These are phyloP conservation scores for Cephus nigrinus DNA, from an alignment of 2,888 invertebrate species.

Conservation along the genomic window DNA sequence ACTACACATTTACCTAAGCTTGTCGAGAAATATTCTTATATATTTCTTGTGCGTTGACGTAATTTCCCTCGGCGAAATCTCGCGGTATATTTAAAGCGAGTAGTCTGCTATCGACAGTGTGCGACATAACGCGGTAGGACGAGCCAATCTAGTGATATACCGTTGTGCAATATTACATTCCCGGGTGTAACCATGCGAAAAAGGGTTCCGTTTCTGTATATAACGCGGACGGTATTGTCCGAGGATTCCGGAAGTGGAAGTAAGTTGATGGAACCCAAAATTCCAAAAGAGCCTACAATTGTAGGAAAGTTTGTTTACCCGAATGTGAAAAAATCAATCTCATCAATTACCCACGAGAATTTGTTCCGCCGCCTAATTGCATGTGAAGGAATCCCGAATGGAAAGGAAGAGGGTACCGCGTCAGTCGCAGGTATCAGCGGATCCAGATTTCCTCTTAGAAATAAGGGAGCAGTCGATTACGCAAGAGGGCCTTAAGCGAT, in stretches of 20 bases:
- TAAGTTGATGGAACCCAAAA: not conserved
- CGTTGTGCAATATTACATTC: not conserved
- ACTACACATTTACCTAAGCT: not conserved
- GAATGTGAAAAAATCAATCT: not conserved
- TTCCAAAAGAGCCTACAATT: not conserved
- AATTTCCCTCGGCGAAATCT: not conserved
- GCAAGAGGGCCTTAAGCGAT: not conserved
- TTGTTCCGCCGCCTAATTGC: not conserved
- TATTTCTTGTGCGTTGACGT: not conserved
- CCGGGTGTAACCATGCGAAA: not conserved
- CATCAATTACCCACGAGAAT: not conserved
- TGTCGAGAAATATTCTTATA: not conserved
- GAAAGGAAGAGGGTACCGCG: not conserved
- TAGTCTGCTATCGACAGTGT: not conserved
- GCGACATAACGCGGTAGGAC: not conserved
- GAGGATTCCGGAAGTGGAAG: not conserved
- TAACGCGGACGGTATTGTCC: not conserved
- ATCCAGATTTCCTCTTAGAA: not conserved
- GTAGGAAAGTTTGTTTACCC: not conserved
- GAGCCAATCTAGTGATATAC: not conserved
- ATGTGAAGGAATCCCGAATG: not conserved
- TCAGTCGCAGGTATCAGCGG: not conserved
- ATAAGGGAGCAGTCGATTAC: constrained; percentile 3
- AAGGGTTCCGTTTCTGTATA: not conserved
- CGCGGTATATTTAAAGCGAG: not conserved